A percentile compares a stretch with the other conserved stretches of the same genome.
phyloP scores from a whole-genome alignment of 53 echinoderm and acorn worm genomes.

The Astropecten irregularis region DNA sequence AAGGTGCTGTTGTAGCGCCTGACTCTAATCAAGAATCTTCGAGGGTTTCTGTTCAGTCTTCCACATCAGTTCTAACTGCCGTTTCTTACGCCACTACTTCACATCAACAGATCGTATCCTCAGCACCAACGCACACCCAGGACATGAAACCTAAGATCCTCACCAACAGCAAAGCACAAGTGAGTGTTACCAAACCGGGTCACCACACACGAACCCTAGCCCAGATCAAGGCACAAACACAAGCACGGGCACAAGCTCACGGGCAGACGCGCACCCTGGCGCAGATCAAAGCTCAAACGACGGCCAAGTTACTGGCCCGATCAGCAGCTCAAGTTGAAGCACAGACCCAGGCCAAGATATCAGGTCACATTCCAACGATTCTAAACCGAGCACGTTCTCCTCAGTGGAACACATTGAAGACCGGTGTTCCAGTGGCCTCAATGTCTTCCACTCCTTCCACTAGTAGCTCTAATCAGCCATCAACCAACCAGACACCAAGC shows the following conservation, averaged over 20 bases:
- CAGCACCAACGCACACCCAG: neutral
- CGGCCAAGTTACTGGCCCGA: conserved; percentile 77
- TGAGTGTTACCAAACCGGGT: conserved; percentile 50
- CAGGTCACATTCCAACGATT: conserved; percentile 73
- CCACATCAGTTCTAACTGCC: conserved; percentile 13
- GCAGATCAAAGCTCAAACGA: conserved; percentile 93
- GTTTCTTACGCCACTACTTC: neutral
- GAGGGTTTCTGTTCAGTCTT: conserved; percentile 20
- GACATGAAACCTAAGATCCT: conserved; percentile 58
- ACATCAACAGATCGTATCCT: neutral
- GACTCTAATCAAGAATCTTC: neutral
- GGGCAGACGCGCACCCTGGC: conserved; percentile 94
- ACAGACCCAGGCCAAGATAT: conserved; percentile 66
- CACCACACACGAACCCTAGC: conserved; percentile 91
- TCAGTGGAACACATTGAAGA: conserved; percentile 82
- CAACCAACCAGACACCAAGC: neutral
- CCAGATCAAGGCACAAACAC: conserved; percentile 94
- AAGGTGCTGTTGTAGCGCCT: neutral
- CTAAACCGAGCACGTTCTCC: conserved; percentile 70
- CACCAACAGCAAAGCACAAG: conserved; percentile 54
- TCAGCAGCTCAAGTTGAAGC: conserved; percentile 69
- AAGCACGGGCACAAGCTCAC: conserved; percentile 75
- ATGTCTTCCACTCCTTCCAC: conserved; percentile 53
- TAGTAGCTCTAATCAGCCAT: conserved; percentile 9
- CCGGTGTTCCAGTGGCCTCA: conserved; percentile 80